Conservation (phyloP, 2,113 vertebrate species). For the Myodes glareolus region DNA sequence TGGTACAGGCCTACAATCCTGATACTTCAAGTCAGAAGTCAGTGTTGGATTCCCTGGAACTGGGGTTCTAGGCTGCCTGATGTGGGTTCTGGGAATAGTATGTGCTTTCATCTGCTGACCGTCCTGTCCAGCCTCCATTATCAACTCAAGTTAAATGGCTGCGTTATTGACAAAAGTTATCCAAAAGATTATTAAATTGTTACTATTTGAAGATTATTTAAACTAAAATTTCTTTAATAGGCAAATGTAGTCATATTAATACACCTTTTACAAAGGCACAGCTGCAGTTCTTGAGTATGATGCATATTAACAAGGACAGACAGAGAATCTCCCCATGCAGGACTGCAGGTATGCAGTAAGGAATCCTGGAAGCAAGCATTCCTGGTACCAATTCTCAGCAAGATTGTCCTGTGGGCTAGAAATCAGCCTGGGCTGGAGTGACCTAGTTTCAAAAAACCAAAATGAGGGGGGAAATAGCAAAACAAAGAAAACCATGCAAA, state of each 20-base stretch:
- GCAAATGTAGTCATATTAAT: not conserved
- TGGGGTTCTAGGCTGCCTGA: not conserved
- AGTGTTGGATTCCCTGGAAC: no score
- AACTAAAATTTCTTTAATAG: not conserved
- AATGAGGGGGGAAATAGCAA: not conserved
- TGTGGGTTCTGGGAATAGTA: not conserved
- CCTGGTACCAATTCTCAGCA: not conserved
- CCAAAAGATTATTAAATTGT: not conserved
- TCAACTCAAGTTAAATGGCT: not conserved
- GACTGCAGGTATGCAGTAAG: not conserved
- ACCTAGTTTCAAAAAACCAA: not conserved
- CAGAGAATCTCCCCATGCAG: not conserved
- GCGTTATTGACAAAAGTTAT: not conserved
- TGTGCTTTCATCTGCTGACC: not conserved
- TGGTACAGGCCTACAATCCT: not conserved
- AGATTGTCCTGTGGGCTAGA: not conserved
- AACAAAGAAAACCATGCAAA: not conserved
- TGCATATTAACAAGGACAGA: not conserved
- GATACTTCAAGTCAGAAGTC: not conserved
- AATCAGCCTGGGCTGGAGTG: no score
- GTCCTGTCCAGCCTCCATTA: not conserved
- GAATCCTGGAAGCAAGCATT: not conserved
- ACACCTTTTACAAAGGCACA: not conserved
- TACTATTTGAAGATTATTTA: not conserved
- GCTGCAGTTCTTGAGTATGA: not conserved